Percentiles rank a stretch among this genome's conserved stretches.
Evolutionary conservation across 2,888 invertebrate genomes (phyloP).

Genomic region (Stenotaenia linearis): DNA sequence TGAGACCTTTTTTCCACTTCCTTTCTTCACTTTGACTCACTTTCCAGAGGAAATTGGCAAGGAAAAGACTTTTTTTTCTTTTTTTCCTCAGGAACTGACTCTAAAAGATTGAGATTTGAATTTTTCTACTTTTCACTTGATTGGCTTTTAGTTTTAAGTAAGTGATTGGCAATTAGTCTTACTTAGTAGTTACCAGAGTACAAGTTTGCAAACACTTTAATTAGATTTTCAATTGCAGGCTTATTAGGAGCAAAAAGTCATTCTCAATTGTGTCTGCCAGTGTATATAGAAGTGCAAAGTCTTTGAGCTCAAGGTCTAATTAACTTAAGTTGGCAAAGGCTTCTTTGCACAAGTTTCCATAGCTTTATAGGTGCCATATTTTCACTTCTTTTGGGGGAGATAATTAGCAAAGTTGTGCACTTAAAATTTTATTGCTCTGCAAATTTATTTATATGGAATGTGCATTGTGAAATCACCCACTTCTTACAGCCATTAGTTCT

Average conservation of each 20-base stretch:
- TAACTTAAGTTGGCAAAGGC: neutral
- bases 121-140: neutral
- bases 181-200: neutral
- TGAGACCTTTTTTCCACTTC: too few relatives aligned
- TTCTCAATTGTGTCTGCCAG: neutral
- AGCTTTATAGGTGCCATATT: constrained; percentile 1
- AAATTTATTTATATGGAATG: neutral
- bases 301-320: neutral
- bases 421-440: neutral
- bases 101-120: neutral
- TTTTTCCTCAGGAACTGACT: neutral
- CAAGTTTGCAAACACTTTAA: neutral
- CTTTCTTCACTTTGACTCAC: too few relatives aligned
- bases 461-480: neutral
- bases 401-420: neutral
- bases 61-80: neutral
- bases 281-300: neutral
- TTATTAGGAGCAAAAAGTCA: neutral
- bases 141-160: neutral
- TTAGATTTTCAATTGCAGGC: neutral
- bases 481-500: too few relatives aligned
- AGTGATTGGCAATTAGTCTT: neutral
- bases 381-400: neutral
- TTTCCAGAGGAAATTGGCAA: neutral
- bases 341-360: neutral